Evolutionary conservation across 2,888 invertebrate genomes (phyloP).

Genomic region (Cryptus viduatorius): DNA sequence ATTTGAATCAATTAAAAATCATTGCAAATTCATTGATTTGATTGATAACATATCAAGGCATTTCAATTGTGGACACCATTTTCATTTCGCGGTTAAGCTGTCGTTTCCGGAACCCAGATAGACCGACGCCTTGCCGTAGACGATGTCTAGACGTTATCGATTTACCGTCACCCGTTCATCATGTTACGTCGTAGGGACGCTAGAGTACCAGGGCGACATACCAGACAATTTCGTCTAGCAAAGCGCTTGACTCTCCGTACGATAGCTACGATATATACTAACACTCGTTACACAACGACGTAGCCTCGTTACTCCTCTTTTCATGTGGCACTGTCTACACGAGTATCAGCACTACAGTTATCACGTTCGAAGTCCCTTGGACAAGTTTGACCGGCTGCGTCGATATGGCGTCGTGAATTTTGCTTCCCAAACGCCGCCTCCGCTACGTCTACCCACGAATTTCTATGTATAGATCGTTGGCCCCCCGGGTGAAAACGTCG

Average conservation of each 20-base stretch:
- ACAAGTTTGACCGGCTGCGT: background rate
- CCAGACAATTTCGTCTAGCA: conserved; percentile 48
- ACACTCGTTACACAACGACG: background rate
- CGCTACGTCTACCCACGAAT: background rate
- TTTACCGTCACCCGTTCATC: conserved; percentile 84
- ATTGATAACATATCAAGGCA: background rate
- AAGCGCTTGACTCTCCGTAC: conserved; percentile 1
- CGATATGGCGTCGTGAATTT: background rate
- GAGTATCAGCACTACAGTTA: background rate
- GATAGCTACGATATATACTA: conserved; percentile 22
- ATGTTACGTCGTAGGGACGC: conserved; percentile 84
- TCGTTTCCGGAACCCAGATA: conserved; percentile 27
- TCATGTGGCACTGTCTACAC: background rate
- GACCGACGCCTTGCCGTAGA: conserved; percentile 44
- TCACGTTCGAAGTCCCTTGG: background rate
- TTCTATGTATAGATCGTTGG: background rate
- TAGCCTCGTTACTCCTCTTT: background rate
- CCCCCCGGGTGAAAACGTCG: conserved; percentile 20
- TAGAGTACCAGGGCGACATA: conserved; percentile 82
- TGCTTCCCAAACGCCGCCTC: background rate
- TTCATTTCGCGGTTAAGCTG: background rate
- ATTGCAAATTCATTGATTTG: background rate
- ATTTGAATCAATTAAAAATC: background rate
- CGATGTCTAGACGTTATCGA: conserved; percentile 77
- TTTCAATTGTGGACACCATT: background rate